Evolutionary conservation across 2,888 invertebrate genomes (phyloP), one percentile per base, ranked within the genome.

Genomic region (Halictus quadricinctus): DNA sequence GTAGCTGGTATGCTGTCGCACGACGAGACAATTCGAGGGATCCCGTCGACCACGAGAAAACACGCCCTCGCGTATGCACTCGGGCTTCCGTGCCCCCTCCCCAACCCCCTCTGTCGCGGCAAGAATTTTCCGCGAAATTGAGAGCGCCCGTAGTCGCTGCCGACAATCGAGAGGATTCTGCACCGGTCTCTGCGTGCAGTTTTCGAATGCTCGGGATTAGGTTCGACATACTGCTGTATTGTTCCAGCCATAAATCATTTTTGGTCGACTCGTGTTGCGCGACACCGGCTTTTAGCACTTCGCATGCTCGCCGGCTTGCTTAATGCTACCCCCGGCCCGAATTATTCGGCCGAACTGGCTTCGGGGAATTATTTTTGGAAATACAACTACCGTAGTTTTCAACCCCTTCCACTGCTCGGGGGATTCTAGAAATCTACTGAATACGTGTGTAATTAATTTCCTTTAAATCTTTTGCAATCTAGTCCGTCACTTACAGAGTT

Each of bases 11-110:
- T 81, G 83, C 64, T 12, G 77, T 72, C 80, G 69, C 79, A 70
- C 82, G 83, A 81, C 70, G 72, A 66, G 84, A 82, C 83, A 90
- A 90, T 90, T 86, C 85, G 73, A 74, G 64, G 54, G 80, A 86
- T 88, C 85, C 79, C 50, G 69, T 46, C 21, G 69, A 74, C 85
- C 25, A 76, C 48, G 64, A 79, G 81, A 77, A 82, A 80, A 86
- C 77, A 76, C 81, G 73, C 69, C 66, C 58, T 50, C 41, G 36
- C 75, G 64, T 76, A 66, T 69, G 64, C 75, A 21, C 64, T 41
- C 8, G 66, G 21, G 29, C 48, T 15, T 54, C 58, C 29, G 7
- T 7, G 36, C 60, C 69, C 36, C 36, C 36, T 36, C 69, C 54
- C 18, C 25, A 64, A 25, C 64, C 41, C 13, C 36, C 36, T 36